Base-by-base conservation (phyloP, 2,888 invertebrate species). In the Leptogaster cylindrica region DNA sequence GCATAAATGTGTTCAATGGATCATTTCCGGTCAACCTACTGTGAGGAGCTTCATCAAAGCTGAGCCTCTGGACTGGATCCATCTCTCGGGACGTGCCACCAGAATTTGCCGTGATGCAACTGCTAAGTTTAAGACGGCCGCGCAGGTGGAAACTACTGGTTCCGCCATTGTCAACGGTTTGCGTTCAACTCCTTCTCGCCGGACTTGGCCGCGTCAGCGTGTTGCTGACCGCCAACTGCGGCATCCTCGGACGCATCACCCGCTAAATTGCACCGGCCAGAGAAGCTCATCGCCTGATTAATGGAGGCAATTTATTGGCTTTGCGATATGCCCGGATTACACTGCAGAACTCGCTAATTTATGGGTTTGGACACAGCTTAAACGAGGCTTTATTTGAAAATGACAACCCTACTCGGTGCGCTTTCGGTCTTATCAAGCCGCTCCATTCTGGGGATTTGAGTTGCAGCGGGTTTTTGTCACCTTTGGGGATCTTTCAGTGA, bases 1-100 rank as follows among this genome's bases (percentile, higher is more conserved):
- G 18, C 58, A 39, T 58, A 58, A 58, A 50, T 50, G 39, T 58
- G 58, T 39, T 58, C 58, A 58, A 58, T 58, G 58, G 58, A 58
- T 36, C 58, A 58, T 58, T 58, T 58, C 58, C 58, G 23, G 58
- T 23, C 58, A 58, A 12, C 58, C 58, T 39, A 58, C 58, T 58
- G 58, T 25, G 58, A 58, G 39, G 58, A 58, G 23, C 16, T 25
- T 25, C 39, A 58, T 58, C 58, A 58, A 58, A 58, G 58, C 39
- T 58, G 50, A 18, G 18, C 18, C 51, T 51, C 20, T 39, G 20
- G 36, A 10, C 31, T 41, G 23, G 23, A 6, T n/a, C 25, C 16
- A 39, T 41, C 12, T 20, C 5, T 8, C 12, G 14, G 20, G 46
- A 23, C 46, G 10, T 46, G 46, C 46, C 46, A 46, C n/a, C 46